Conservation (phyloP, 1,140 invertebrate genomes). For the Lucilia cuprina region DNA sequence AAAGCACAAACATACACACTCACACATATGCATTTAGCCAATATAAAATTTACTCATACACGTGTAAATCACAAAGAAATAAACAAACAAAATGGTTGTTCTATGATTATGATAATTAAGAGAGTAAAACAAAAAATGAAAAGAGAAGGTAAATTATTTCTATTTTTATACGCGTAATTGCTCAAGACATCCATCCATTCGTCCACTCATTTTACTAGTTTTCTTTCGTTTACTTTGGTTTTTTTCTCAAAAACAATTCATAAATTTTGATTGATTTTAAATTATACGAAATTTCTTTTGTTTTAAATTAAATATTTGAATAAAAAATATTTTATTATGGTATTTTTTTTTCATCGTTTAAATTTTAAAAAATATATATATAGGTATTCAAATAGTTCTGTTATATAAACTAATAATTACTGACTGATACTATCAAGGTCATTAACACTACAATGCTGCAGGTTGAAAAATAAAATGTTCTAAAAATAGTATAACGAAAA, state of each 20-base stretch:
- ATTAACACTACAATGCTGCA: too few species aligned
- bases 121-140: not conserved
- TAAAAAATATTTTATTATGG: too few species aligned
- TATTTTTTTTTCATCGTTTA: too few species aligned
- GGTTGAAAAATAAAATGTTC: too few species aligned
- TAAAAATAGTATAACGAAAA: too few species aligned
- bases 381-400: too few species aligned
- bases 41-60: not conserved
- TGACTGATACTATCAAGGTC: too few species aligned
- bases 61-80: not conserved
- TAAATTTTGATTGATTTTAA: not conserved
- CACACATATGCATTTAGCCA: not conserved
- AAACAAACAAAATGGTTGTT: not conserved
- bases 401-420: too few species aligned
- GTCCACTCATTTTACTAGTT: not conserved
- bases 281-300: too few species aligned
- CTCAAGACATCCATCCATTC: not conserved
- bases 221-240: not conserved
- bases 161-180: constrained; percentile 11
- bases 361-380: too few species aligned
- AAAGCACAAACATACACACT: not conserved
- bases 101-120: not conserved
- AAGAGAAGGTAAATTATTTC: not conserved
- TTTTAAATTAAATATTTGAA: too few species aligned
- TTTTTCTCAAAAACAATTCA: not conserved